Base-by-base conservation (phyloP, 2,888 invertebrate genomes). In the Melanophora roralis region DNA sequence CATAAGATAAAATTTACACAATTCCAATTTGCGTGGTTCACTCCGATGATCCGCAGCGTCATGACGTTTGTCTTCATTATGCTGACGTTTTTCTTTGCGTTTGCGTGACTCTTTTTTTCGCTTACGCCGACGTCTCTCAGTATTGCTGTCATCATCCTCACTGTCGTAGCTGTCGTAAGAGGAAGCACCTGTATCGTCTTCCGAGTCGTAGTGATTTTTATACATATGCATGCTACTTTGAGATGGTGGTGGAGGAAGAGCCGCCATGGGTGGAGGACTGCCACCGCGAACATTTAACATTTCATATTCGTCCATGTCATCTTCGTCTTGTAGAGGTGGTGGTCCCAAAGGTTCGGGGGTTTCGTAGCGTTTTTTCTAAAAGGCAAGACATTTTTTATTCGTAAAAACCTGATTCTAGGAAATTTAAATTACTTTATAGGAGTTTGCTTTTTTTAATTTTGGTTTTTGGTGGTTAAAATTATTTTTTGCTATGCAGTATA, bases 1-100 rank as follows among this genome's bases (percentile, higher is more conserved):
- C 94, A 96, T 96, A 78, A 98, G 91, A 91, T 98, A 98, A 91
- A 98, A 98, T 91, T 98, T 98, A 90, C 98, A 99, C 1, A 98
- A 91, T 90, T 98, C 98, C 92, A 96, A 93, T 91, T 97, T 97
- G 84, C 96, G 93, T 0, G 95, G 95, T 51, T 98, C 98, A 14
- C 95, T 96, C 89, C 94, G 97, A 59, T 94, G 93, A 77, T 94
- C 93, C 74, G 96, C 95, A 91, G 94, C 94, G 34, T 88, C 88
- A 2, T 91, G 89, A 79, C 90, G 88, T 64, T 86, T 82, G 71
- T 88, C 88, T 45, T 87, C 86, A 38, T 90, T 89, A 36, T 91
- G 86, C 71, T 91, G 89, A 55, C 91, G 90, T 65, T 89, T 90
- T 19, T 91, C 90, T 43, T 91, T 89, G 60, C 91, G 90, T 79